These are phyloP conservation scores for Disparrhopalites patrizii DNA, from an alignment of 2,888 invertebrate species.

Conservation along the genomic window DNA sequence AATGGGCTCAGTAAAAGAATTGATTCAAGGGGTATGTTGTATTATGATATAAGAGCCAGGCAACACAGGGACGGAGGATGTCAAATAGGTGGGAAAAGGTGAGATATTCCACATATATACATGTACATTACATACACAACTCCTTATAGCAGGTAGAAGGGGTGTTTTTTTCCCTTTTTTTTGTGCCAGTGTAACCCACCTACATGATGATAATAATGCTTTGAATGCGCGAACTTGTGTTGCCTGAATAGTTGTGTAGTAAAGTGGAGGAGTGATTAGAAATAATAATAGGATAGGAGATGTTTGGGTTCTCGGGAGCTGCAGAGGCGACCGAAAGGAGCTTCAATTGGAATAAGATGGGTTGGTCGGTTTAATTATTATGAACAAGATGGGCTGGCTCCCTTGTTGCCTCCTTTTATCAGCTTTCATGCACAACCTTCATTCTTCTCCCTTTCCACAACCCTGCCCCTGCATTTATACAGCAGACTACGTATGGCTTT, in stretches of 20 bases:
- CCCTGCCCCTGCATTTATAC: background rate
- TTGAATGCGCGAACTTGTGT: background rate
- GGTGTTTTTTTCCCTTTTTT: background rate
- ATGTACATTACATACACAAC: too few relatives aligned
- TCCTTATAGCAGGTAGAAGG: too few relatives aligned
- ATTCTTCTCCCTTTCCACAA: background rate
- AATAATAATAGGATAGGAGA: slow-evolving; percentile 36
- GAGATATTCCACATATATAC: too few relatives aligned
- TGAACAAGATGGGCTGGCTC: slow-evolving; percentile 45
- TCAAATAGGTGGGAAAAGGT: too few relatives aligned
- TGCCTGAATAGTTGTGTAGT: slow-evolving; percentile 9
- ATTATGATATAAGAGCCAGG: too few relatives aligned
- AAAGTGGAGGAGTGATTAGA: slow-evolving; percentile 33
- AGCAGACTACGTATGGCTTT: too few relatives aligned
- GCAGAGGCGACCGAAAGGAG: slow-evolving; percentile 32
- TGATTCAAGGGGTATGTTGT: too few relatives aligned
- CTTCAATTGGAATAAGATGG: slow-evolving; percentile 46
- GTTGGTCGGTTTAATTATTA: slow-evolving; percentile 46
- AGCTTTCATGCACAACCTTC: background rate
- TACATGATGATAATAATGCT: background rate
- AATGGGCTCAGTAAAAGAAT: too few relatives aligned
- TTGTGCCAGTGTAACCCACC: background rate
- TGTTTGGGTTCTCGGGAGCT: slow-evolving; percentile 31
- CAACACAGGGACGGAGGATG: too few relatives aligned
- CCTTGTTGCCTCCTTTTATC: slow-evolving; percentile 40